Base-by-base conservation (phyloP, 2,113 vertebrate genomes). In the Nycticorax nycticorax region DNA sequence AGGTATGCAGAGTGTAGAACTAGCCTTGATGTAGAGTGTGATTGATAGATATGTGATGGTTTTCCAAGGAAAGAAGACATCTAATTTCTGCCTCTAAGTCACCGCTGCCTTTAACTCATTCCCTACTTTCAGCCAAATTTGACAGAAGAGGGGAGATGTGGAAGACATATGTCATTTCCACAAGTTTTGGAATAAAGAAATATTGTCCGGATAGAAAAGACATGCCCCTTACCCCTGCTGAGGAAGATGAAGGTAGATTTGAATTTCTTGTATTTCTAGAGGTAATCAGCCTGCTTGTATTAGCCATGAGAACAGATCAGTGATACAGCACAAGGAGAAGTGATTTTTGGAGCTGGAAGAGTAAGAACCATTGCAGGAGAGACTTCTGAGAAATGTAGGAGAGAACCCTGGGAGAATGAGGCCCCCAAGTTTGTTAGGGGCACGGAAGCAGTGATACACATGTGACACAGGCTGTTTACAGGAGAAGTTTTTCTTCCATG, bases 381-480 rank as follows among this genome's bases (percentile, higher is more conserved):
- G 30, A 32, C 35, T 53, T 23, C 17, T 35, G 32, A 45, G 60
- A 62, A 85, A 59, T 10, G 6, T 4, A 22, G 43, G 14, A 57
- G 14, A 57, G 55, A 89, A 30, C 5, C 37, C 5, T 56, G 68
- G 39, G 50, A 69, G n/a, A 41, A 32, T 3, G 81, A 43, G n/a
- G 15, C 10, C 22, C 33, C 23, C 2, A 1, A 43, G n/a, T 9
- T 6, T 37, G 27, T 6, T 64, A 35, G 45, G 45, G 17, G 33
- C 32, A 5, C 2, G 10, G 41, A 24, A 39, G 4, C 50, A 28
- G 15, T 20, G 50, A 23, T 14, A 23, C 9, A 2, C 0, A 2
- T 37, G 45, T 68, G 32, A 33, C 27, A 4, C 0, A 1, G 9
- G 22, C n/a, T 69, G 6, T 74, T 53, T 15, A 22, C 14, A 52